Evolutionary conservation across 2,797 vertebrate species (phyloP), one percentile per base, ranked within the genome.

Genomic region (Pelodytes ibericus): DNA sequence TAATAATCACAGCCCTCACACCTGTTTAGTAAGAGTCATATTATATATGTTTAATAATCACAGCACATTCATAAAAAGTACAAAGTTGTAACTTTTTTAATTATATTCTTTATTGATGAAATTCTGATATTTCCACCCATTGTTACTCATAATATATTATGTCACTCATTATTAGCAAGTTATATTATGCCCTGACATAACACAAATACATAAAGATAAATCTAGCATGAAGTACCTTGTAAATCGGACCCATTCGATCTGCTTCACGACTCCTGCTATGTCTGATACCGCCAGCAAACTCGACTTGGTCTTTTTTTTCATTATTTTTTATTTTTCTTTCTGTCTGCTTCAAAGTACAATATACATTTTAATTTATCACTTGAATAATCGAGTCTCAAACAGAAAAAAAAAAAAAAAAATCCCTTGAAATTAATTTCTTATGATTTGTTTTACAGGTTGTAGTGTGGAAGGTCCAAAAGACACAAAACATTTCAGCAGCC

Each of bases 401-500:
- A 29, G 68, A 59, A 18, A 31, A 44, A 44, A 44, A n/a, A n/a
- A n/a, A n/a, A n/a, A n/a, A 13, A 27, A 59, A 70, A 41, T 58
- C 56, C 53, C 36, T 58, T 85, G 82, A 79, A 84, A 86, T 86
- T 81, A 81, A 77, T 77, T 83, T 67, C 79, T 74, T 60, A 0
- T 18, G 83, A 86, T 88, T 86, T 85, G 87, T 85, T 84, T 82
- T 84, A 82, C 82, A 79, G 80, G n/a, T 81, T 80, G 80, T 86
- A 79, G 56, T 31, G 62, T 39, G 1, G 44, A 84, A 80, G 74
- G 24, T 69, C 15, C 33, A 31, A 20, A 69, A 57, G 31, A 26
- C 56, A 69, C n/a, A 69, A 31, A n/a, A 39, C 9, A 56, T 31
- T 5, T 30, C 49, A 2, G 10, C n/a, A 24, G 49, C 20, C 5